Evolutionary conservation across 2,888 invertebrate species (phyloP), one percentile per base, ranked within the genome.

Genomic region (Leptothorax acervorum): DNA sequence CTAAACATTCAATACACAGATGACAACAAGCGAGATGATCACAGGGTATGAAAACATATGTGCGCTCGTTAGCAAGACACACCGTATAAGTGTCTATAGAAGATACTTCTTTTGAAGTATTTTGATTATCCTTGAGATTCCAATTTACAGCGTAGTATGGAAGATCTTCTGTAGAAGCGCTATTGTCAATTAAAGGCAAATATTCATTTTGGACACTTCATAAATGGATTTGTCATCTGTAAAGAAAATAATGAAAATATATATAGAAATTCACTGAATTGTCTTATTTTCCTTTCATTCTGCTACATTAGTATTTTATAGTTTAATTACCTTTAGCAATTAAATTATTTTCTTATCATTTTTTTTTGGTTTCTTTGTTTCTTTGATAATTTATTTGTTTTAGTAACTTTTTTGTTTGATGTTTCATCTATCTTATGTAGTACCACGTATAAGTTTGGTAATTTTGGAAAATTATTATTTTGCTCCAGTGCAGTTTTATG

Each of bases 21-120:
- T 4, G 15, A 15, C 66, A 68, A 48, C 66, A 68, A 45, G 48
- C 66, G 3, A 48, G 18, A 51, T 68, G 68, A 51, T 51, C 51
- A 9, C 68, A 68, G 4, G 51, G n/a, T 51, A 68, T 68, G 51
- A 68, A 68, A n/a, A 31, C 48, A 28, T 66, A 28, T 51, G 68
- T 68, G 48, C 68, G 51, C 31, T 68, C 51, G 48, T 68, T 68
- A 51, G 15, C 18, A 68, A 31, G 18, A 68, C 68, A 68, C 68
- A 68, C 31, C 31, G 68, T 51, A 68, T 51, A 68, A 51, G 4
- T 9, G 18, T 51, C 51, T 15, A 0, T 4, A 23, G 66, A 51
- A 68, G 31, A 18, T 35, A 5, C 35, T 35, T 35, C 53, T 35
- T 11, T 3, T 39, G 8, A 53, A 39, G n/a, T 55, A 35, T 3